Evolutionary conservation across 1,140 invertebrate species (phyloP), one percentile per base, ranked within the genome.

Genomic region (Danaus plexippus): DNA sequence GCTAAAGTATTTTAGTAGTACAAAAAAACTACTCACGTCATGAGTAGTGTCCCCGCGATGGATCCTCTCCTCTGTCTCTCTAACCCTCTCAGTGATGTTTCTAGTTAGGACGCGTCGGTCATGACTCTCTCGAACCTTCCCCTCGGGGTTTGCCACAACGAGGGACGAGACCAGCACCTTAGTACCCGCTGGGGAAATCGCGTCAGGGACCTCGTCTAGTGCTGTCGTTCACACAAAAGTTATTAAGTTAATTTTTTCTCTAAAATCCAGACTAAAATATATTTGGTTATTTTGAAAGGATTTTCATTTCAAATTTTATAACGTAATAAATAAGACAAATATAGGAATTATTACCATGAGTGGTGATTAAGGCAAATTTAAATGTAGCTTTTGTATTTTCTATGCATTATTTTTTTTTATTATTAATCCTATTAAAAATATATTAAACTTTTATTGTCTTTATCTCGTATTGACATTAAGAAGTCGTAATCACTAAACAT

Each of bases 1-100:
- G 11, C 50, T 53, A 8, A 7, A 44, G 51, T 46, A 1, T 32
- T 43, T 43, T 32, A 7, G 3, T 2, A 44, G 32, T 12, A 51
- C 11, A 18, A 3, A 13, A 11, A 53, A 54, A 54, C 13, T 13
- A 87, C 90, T 90, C 74, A 95, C 95, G 88, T 95, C 92, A 75
- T 96, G 94, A 11, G 92, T 92, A 64, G 95, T 93, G 71, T 96
- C 93, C 11, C 94, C 94, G 47, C 92, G 83, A 73, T 95, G 93
- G 69, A 92, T 91, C 15, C 93, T 90, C 88, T 96, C 93, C 81
- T 96, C 94, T 0, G 93, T 94, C 79, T 96, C 94, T 41, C 92
- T 86, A 11, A 91, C 89, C 67, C 95, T 92, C 69, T 96, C 94
- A 46, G 91, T 93, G 67, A 96, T 92, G 79, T 96, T 94, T 32